Conservation (phyloP, 2,113 vertebrate species). For the Aegypius monachus region DNA sequence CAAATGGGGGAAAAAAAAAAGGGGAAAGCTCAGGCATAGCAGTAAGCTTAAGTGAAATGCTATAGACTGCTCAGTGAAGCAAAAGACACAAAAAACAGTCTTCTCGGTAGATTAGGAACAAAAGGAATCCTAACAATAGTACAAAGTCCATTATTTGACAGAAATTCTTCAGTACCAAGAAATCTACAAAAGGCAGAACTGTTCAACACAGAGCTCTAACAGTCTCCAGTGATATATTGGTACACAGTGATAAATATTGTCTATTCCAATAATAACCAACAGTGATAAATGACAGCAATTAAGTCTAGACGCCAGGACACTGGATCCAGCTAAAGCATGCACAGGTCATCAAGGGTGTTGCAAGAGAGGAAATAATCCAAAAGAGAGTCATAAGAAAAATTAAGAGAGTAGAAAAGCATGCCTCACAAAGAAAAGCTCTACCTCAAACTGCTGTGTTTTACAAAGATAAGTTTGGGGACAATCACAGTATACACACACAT, state of each 20-base stretch:
- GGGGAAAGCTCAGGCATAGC: neutral
- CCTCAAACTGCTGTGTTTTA: neutral
- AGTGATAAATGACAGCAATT: neutral
- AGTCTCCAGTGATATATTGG: neutral
- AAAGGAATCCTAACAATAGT: neutral
- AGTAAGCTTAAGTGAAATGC: neutral
- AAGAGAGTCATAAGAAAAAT: neutral
- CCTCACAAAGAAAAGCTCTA: neutral
- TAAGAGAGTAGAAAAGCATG: neutral
- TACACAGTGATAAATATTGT: neutral
- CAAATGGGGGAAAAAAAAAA: neutral
- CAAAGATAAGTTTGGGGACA: neutral
- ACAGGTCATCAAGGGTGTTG: neutral
- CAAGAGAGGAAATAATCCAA: neutral
- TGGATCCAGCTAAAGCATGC: neutral
- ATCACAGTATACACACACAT: fast-evolving
- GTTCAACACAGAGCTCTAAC: neutral
- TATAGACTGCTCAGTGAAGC: neutral
- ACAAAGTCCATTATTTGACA: neutral
- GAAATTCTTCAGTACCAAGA: neutral
- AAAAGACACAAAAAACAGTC: neutral
- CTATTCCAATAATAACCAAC: neutral
- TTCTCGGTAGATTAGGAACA: neutral
- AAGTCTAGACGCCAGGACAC: neutral
- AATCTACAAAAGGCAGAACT: neutral